Evolutionary conservation across 2,888 invertebrate species (phyloP).

Genomic region (Meiosimyza platycephala): DNA sequence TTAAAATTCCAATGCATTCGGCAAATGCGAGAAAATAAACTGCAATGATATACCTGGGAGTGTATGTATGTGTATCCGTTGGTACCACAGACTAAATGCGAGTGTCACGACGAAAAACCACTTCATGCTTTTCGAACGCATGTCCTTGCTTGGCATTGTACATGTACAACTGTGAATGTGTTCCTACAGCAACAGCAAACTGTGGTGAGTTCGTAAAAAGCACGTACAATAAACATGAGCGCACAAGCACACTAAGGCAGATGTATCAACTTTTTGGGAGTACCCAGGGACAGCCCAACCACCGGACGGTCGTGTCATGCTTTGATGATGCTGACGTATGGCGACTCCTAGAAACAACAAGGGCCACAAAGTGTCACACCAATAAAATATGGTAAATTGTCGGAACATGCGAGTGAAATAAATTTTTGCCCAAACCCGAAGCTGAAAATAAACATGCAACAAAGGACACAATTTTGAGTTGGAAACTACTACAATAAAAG

Average conservation of each 20-base stretch:
- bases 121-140: neutral
- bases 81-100: slow-evolving; percentile 4
- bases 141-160: slow-evolving; percentile 21
- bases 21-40: slow-evolving; percentile 19
- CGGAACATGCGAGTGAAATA: slow-evolving; percentile 29
- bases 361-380: slow-evolving; percentile 30
- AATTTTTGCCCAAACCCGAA: slow-evolving; percentile 2
- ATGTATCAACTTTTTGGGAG: neutral
- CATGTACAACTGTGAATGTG: slow-evolving; percentile 21
- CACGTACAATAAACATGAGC: slow-evolving; percentile 35
- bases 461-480: neutral
- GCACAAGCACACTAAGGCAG: neutral
- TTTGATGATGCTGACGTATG: neutral
- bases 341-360: slow-evolving; percentile 5
- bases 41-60: slow-evolving; percentile 5
- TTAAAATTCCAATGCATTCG: slow-evolving; percentile 32
- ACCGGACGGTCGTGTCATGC: neutral
- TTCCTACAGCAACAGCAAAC: slow-evolving; percentile 2
- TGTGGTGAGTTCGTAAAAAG: slow-evolving; percentile 23
- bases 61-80: neutral
- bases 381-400: slow-evolving; percentile 40
- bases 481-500: neutral
- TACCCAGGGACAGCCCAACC: neutral
- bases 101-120: slow-evolving; percentile 4
- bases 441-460: slow-evolving; percentile 1